Conservation (phyloP, 1,140 invertebrate genomes). For the Drosophila ogumai region DNA sequence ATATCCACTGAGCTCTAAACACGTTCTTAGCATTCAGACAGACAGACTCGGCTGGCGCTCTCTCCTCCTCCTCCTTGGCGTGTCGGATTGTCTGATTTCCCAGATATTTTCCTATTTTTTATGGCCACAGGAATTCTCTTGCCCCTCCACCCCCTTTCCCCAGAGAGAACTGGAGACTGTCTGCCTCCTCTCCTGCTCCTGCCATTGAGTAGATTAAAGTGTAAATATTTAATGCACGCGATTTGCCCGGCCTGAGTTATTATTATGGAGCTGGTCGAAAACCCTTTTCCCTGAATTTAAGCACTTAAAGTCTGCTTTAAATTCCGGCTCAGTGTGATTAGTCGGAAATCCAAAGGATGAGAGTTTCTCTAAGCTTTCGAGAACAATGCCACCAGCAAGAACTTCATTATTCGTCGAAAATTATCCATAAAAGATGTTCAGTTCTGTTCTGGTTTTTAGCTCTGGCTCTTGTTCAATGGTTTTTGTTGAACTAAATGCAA, state of each 20-base stretch:
- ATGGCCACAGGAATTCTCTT: constrained; percentile 62
- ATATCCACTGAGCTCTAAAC: constrained; percentile 38
- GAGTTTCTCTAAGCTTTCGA: not conserved
- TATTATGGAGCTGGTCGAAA: constrained; percentile 41
- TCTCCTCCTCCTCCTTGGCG: constrained; percentile 20
- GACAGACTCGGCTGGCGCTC: constrained; percentile 14
- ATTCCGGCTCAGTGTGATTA: not conserved
- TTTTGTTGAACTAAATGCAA: constrained; percentile 9
- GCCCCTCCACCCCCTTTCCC: constrained; percentile 7
- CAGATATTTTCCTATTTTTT: constrained; percentile 82
- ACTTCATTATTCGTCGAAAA: constrained; percentile 9
- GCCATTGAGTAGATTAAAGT: constrained; percentile 81
- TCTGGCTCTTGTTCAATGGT: constrained; percentile 1
- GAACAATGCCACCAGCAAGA: constrained; percentile 25
- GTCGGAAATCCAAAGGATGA: not conserved
- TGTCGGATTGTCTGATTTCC: constrained; percentile 68
- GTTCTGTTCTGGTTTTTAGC: constrained; percentile 1
- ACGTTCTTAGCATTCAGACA: constrained; percentile 70
- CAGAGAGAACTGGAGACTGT: constrained; percentile 25
- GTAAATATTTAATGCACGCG: constrained; percentile 78
- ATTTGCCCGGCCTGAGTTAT: constrained; percentile 75
- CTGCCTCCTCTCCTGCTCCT: constrained; percentile 49
- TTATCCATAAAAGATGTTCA: constrained; percentile 17
- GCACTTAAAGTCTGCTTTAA: constrained; percentile 3
- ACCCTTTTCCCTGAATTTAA: constrained; percentile 24